Evolutionary conservation across 2,888 invertebrate genomes (phyloP).

Genomic region (Caradrina clavipalpis): DNA sequence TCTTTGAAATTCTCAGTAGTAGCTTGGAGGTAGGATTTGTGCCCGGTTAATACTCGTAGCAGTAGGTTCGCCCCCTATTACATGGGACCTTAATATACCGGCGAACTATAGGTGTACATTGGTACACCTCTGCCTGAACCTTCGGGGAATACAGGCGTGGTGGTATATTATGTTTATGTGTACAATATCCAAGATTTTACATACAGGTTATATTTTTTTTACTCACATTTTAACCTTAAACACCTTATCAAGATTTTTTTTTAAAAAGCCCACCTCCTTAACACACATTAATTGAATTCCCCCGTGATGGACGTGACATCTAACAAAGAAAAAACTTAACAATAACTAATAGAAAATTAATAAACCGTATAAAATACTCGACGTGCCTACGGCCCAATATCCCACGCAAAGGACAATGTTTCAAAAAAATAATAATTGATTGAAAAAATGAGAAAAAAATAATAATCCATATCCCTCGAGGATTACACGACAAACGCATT

Average conservation of each 20-base stretch:
- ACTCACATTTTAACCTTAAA: not conserved
- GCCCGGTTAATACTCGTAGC: no score
- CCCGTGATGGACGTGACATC: conserved; percentile 47
- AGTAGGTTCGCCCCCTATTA: no score
- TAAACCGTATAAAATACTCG: conserved; percentile 79
- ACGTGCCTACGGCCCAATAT: conserved; percentile 74
- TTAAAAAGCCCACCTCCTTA: not conserved
- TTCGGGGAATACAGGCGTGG: no score
- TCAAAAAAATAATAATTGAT: conserved; percentile 83
- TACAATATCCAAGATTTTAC: not conserved
- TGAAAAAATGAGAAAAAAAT: conserved; percentile 74
- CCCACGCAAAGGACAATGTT: conserved; percentile 82
- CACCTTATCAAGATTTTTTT: not conserved
- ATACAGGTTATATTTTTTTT: not conserved
- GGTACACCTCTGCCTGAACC: no score
- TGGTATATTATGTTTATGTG: no score
- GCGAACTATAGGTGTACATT: no score
- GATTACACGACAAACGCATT: conserved; percentile 91
- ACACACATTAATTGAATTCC: conserved; percentile 35
- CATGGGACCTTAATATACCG: no score
- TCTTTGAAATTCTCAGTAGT: no score
- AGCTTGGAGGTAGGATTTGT: no score
- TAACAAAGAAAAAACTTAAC: conserved; percentile 65
- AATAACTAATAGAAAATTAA: conserved; percentile 83
- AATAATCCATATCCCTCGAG: conserved; percentile 87